Evolutionary conservation across 2,113 vertebrate species (phyloP).

Genomic region (Oceanites oceanicus): DNA sequence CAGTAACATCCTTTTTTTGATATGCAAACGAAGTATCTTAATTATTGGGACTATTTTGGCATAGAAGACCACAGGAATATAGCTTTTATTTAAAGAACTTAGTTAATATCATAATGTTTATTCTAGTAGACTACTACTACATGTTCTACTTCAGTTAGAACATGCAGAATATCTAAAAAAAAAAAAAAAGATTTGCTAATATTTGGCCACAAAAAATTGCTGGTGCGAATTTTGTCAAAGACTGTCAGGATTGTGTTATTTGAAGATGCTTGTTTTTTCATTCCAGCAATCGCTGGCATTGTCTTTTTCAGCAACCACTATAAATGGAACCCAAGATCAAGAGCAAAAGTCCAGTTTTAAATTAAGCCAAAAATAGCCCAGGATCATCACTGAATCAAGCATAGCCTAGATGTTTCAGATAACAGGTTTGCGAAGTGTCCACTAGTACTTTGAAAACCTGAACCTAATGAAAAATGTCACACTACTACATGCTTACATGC

Average conservation of each 20-base stretch:
- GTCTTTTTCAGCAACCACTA: background rate
- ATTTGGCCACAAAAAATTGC: background rate
- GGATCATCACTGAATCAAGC: background rate
- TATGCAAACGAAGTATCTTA: background rate
- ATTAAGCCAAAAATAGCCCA: background rate
- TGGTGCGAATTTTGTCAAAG: background rate
- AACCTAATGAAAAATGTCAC: background rate
- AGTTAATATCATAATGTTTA: background rate
- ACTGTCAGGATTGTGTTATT: background rate
- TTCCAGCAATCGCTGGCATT: background rate
- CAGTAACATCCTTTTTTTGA: background rate
- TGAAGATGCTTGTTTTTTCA: background rate
- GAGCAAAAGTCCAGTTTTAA: background rate
- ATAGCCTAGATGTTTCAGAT: background rate
- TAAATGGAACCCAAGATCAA: background rate
- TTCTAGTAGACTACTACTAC: background rate
- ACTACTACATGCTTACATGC: background rate
- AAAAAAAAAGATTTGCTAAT: background rate
- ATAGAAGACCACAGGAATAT: background rate
- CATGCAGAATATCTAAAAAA: background rate
- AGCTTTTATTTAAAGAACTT: background rate
- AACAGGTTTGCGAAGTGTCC: background rate
- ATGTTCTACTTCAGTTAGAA: background rate
- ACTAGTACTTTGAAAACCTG: background rate
- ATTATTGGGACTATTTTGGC: background rate